Evolutionary conservation across 2,113 vertebrate genomes (phyloP), one percentile per base, ranked within the genome.

Genomic region (Caloenas nicobarica): DNA sequence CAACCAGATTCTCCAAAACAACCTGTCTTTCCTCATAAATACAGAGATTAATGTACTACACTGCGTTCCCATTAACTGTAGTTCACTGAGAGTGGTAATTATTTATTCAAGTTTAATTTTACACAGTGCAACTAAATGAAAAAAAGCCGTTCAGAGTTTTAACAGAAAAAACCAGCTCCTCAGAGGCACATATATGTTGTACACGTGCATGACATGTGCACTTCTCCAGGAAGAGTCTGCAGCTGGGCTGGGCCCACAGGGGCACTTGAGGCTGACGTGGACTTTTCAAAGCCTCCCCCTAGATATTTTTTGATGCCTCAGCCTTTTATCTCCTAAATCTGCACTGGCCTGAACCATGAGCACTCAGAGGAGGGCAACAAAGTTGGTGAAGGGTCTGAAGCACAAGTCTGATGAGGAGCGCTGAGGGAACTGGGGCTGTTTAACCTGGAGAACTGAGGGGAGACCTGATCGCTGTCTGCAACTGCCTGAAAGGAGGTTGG

Each of bases 11-110:
- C 86, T 84, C 61, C 57, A 87, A 72, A 84, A 95, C 72, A 74
- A 71, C 0, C 0, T 4, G 5, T 66, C 44, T 53, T 78, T 68
- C 58, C 69, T 81, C 68, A 72, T 78, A 91, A 91, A 90, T 56
- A 64, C 68, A 40, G 65, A 94, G 68, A 93, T 91, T 65, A 94
- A 96, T 84, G 77, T 12, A 53, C 77, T 81, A 6, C 65, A 84
- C 36, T 87, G 74, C 38, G 0, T 53, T 57, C 65, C 72, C 57
- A 48, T 83, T 88, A 90, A 80, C 76, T 77, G 26, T 2, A 87
- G 70, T 48, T 92, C 81, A 66, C 29, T 58, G 54, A 65, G 64
- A 68, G 36, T 2, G 2, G 76, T 28, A 94, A 96, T 94, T 88
- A 86, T 66, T 95, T 86, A 90, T 54, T 81, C 70, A 82, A 77